Percentiles rank a stretch among this genome's conserved stretches.
Conservation (phyloP, 2,888 invertebrate genomes). For the Eilema depressum region DNA sequence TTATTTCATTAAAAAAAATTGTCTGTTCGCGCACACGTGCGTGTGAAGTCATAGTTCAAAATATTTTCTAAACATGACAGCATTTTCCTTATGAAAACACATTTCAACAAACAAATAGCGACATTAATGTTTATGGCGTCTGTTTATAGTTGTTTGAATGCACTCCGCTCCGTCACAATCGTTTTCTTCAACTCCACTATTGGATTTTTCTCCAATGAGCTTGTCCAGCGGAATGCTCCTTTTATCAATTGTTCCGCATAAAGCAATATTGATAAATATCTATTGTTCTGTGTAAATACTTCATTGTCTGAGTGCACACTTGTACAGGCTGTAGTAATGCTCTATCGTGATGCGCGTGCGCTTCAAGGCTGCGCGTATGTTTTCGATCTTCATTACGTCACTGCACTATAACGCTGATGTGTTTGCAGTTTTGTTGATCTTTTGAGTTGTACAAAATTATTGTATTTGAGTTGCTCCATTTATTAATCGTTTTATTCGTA, state of each 20-base stretch:
- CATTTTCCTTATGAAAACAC: slow-evolving; percentile 20
- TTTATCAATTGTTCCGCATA: slow-evolving; percentile 24
- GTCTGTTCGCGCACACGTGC: background rate
- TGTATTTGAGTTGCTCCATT: background rate
- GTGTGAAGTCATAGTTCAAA: slow-evolving; percentile 22
- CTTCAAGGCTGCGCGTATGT: slow-evolving; percentile 33
- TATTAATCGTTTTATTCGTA: background rate
- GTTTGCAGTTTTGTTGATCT: slow-evolving; percentile 20
- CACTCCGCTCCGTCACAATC: slow-evolving; percentile 12
- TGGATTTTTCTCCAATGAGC: slow-evolving; percentile 10
- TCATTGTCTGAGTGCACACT: slow-evolving; percentile 26
- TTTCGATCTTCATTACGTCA: slow-evolving; percentile 46
- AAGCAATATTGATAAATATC: slow-evolving; percentile 37
- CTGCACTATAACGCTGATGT: slow-evolving; percentile 26
- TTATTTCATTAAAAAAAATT: background rate
- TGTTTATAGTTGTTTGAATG: slow-evolving; percentile 20
- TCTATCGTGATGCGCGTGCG: slow-evolving; percentile 17
- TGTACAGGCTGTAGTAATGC: slow-evolving; percentile 18
- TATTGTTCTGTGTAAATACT: slow-evolving; percentile 45
- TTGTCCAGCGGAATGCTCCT: background rate
- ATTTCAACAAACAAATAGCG: slow-evolving; percentile 24
- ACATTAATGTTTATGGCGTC: slow-evolving; percentile 23
- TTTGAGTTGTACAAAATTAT: background rate
- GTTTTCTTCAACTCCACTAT: slow-evolving; percentile 5
- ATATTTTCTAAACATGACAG: slow-evolving; percentile 26